phyloP scores from a whole-genome alignment of 2,113 vertebrate species.

The Lepisosteus oculatus region DNA sequence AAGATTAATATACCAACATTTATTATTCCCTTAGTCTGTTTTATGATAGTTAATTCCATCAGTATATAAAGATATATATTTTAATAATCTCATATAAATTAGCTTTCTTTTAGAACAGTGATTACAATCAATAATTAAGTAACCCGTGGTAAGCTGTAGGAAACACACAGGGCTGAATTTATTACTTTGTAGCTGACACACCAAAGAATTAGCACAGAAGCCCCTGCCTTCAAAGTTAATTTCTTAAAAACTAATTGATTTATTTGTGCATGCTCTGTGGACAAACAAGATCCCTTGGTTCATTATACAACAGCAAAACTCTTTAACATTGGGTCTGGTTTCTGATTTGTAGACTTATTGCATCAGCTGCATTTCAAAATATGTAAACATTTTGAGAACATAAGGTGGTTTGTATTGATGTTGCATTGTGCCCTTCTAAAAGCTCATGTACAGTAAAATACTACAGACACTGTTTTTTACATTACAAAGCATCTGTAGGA shows the following conservation, averaged over 20 bases:
- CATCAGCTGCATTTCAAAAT: not conserved
- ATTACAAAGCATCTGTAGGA: no score
- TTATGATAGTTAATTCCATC: no score
- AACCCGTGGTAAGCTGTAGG: not conserved
- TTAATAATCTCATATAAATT: no score
- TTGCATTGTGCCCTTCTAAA: no score
- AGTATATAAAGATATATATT: no score
- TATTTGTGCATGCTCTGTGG: slow-evolving; percentile 8
- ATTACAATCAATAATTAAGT: slow-evolving; percentile 16
- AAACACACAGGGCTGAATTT: slow-evolving; percentile 3
- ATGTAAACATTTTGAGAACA: no score
- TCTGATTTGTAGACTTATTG: not conserved
- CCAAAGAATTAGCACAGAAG: slow-evolving; percentile 7
- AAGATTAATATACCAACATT: no score
- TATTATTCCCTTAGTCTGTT: no score
- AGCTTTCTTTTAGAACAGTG: not conserved
- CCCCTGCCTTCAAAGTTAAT: slow-evolving; percentile 2
- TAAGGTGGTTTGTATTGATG: no score
- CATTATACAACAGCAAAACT: not conserved
- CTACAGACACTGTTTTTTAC: no score
- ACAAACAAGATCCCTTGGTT: slow-evolving; percentile 1
- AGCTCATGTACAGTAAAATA: no score
- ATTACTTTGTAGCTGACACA: slow-evolving; percentile 24
- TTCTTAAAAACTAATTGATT: not conserved
- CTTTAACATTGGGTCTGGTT: not conserved